Evolutionary conservation across 2,888 invertebrate species (phyloP).

Genomic region (Thereva unica): DNA sequence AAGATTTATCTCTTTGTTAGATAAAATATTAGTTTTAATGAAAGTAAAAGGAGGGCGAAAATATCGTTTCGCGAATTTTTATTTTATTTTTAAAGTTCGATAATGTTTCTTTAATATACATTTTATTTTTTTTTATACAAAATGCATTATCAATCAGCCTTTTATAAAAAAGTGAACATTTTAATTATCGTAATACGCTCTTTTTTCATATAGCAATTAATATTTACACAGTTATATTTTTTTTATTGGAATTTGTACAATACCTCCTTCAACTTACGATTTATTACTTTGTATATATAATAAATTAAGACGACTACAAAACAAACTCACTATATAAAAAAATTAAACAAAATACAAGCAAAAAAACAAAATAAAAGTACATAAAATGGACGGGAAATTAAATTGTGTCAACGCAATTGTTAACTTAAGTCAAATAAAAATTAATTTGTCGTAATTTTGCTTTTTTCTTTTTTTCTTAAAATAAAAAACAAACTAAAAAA

Average conservation of each 20-base stretch:
- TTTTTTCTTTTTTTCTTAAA: constrained; percentile 6
- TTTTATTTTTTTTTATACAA: constrained; percentile 8
- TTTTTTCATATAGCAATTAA: too few species aligned
- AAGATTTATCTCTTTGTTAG: constrained; percentile 11
- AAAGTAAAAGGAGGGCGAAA: constrained; percentile 14
- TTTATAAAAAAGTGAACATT: neutral
- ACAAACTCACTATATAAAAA: neutral
- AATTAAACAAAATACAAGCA: neutral
- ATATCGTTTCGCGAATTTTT: neutral
- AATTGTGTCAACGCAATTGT: constrained; percentile 14
- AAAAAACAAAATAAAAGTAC: constrained; percentile 23
- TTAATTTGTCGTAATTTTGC: constrained; percentile 6
- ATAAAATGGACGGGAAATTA: constrained; percentile 30
- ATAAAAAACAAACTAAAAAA: neutral
- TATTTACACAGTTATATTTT: neutral
- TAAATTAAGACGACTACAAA: too few species aligned
- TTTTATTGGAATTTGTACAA: constrained; percentile 21
- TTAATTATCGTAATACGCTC: neutral
- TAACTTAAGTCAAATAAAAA: constrained; percentile 7
- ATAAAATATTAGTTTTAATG: neutral
- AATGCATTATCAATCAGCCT: constrained; percentile 6
- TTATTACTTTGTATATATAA: constrained; percentile 17
- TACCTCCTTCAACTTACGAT: constrained; percentile 4
- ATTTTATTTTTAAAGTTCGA: neutral
- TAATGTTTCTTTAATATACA: neutral